Percentiles rank a stretch among this genome's conserved stretches.
These are phyloP conservation scores for Isaurus tuberculatus DNA, from an alignment of 92 coral and sea anemone species.

Conservation along the genomic window DNA sequence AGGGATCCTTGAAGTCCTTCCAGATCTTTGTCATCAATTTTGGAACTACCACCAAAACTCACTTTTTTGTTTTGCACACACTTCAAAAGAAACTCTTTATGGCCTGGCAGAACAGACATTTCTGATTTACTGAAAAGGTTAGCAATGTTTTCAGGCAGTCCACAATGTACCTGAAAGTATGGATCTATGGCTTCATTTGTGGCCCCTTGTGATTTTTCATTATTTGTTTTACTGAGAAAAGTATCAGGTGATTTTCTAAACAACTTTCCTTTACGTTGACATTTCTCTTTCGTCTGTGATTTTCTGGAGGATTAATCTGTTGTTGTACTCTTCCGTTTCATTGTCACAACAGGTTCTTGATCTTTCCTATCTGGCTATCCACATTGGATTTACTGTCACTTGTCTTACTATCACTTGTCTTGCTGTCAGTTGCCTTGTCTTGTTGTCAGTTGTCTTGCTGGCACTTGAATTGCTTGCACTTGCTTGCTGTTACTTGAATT, in stretches of 20 bases:
- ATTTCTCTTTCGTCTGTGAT: constrained; percentile 36
- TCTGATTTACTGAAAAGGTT: not conserved
- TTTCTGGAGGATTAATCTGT: constrained; percentile 32
- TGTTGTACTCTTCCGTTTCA: constrained; percentile 35
- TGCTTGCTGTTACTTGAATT: not conserved
- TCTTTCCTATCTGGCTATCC: constrained; percentile 27
- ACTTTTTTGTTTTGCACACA: constrained; percentile 14
- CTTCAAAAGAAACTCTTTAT: constrained; percentile 17
- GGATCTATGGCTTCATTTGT: constrained; percentile 39
- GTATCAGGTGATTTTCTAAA: constrained; percentile 38
- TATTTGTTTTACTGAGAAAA: constrained; percentile 39
- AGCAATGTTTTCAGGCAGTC: constrained; percentile 26
- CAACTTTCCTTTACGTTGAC: constrained; percentile 37
- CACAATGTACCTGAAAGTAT: constrained; percentile 29
- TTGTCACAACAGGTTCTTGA: constrained; percentile 35
- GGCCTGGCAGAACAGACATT: constrained; percentile 23
- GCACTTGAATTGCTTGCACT: not conserved
- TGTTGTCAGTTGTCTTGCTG: not conserved
- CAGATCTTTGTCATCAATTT: constrained; percentile 22
- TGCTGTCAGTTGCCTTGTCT: not conserved
- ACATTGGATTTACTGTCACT: not conserved
- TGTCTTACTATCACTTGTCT: not conserved
- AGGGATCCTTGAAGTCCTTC: constrained; percentile 30
- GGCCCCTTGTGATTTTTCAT: constrained; percentile 40
- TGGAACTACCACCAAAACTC: not conserved